Conservation (phyloP, 1,140 invertebrate genomes). For the Drosophila simulans region DNA sequence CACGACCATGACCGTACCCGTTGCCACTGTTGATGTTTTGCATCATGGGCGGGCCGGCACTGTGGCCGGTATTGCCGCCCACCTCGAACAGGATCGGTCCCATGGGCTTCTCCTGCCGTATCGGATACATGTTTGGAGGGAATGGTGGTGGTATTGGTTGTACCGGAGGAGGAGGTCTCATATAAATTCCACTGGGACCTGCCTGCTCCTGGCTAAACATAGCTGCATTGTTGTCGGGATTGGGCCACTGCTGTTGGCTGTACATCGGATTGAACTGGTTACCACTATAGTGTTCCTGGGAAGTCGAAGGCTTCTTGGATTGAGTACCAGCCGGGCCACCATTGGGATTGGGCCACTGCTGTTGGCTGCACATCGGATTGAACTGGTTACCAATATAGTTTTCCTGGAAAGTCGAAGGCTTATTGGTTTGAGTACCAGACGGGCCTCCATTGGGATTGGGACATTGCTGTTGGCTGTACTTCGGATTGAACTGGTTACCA, state of each 20-base stretch:
- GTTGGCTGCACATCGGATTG: too few species aligned
- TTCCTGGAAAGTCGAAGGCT: background rate
- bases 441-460: too few species aligned
- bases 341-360: background rate
- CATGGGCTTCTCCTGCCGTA: background rate
- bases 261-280: background rate
- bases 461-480: background rate
- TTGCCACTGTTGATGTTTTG: background rate
- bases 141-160: background rate
- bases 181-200: background rate
- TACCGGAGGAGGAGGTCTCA: background rate
- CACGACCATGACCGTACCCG: background rate
- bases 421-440: background rate
- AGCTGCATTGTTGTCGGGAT: background rate
- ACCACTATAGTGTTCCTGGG: background rate
- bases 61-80: background rate
- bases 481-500: background rate
- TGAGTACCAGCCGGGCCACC: background rate
- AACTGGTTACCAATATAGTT: background rate
- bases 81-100: slow-evolving; percentile 31
- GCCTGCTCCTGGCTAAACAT: background rate
- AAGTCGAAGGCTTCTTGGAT: background rate
- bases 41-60: slow-evolving; percentile 3
- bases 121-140: background rate
- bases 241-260: background rate